Conservation (phyloP, 1,140 invertebrate genomes). For the Bathynomus jamesi region DNA sequence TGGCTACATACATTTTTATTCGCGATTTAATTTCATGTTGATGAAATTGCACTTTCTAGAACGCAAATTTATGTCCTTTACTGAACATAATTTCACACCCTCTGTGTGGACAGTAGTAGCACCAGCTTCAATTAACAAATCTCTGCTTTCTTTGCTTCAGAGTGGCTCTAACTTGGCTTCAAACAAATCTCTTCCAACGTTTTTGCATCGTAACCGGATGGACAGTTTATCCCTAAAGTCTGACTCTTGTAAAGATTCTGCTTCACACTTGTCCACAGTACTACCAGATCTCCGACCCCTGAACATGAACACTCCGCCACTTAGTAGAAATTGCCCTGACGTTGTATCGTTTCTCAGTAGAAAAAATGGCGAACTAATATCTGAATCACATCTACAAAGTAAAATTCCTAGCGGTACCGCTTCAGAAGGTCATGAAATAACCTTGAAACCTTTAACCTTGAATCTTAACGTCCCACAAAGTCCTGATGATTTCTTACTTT, state of each 20-base stretch:
- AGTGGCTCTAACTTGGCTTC: not conserved
- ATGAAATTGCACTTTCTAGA: too few relatives aligned
- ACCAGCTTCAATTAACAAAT: too few relatives aligned
- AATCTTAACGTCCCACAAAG: not conserved
- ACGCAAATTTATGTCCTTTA: too few relatives aligned
- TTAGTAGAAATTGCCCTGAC: not conserved
- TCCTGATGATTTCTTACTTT: not conserved
- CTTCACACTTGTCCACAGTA: not conserved
- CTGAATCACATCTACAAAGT: too few relatives aligned
- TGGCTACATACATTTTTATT: too few relatives aligned
- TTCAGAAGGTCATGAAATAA: not conserved
- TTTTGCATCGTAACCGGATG: not conserved
- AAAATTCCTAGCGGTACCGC: too few relatives aligned
- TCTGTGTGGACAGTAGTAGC: too few relatives aligned
- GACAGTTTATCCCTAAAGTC: not conserved
- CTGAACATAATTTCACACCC: too few relatives aligned
- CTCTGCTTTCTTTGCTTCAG: not conserved
- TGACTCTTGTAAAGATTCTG: not conserved
- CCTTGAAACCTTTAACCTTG: not conserved
- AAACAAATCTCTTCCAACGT: not conserved
- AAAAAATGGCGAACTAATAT: too few relatives aligned
- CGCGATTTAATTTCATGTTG: too few relatives aligned
- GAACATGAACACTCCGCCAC: not conserved
- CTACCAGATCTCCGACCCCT: not conserved
- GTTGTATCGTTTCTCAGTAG: not conserved